Conservation (phyloP, 2,797 vertebrate genomes). For the Sphenopsis melanotis region DNA sequence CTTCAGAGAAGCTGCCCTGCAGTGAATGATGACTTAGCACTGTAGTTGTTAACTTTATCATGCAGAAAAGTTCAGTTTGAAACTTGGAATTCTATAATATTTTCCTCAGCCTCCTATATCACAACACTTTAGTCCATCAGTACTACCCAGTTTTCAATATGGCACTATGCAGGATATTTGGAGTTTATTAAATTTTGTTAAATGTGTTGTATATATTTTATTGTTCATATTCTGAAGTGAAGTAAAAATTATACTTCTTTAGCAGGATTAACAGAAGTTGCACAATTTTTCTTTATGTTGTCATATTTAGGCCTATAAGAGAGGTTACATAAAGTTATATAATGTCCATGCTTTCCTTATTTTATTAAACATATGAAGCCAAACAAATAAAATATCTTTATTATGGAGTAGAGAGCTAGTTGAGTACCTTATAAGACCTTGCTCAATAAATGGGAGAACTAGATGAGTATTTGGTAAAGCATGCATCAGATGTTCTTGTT, state of each 20-base stretch:
- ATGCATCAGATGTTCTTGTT: neutral
- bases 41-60: constrained; percentile 7
- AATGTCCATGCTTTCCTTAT: neutral
- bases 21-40: neutral
- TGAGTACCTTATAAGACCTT: neutral
- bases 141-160: neutral
- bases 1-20: neutral
- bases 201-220: neutral
- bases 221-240: neutral
- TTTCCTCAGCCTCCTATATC: neutral
- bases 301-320: neutral
- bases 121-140: neutral
- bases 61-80: neutral
- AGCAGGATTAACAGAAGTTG: neutral
- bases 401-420: neutral
- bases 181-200: neutral
- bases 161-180: neutral
- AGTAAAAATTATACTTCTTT: neutral
- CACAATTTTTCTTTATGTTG: neutral
- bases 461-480: neutral
- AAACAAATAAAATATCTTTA: neutral
- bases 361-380: neutral
- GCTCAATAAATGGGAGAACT: neutral
- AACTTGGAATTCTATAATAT: neutral
- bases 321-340: neutral